Evolutionary conservation across 1,140 invertebrate species (phyloP), one percentile per base, ranked within the genome.

Genomic region (Marisa cornuarietis): DNA sequence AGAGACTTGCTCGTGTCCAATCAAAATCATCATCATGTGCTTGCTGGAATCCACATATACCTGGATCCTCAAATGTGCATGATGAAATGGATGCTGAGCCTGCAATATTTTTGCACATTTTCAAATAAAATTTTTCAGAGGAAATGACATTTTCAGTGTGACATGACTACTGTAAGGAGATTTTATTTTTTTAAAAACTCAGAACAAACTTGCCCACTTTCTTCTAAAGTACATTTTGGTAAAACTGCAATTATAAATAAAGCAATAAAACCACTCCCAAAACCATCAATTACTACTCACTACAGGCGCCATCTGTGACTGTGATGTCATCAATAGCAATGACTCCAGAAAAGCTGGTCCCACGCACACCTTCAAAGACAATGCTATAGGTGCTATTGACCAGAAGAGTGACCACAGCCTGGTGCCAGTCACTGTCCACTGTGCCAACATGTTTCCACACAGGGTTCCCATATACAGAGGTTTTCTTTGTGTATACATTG

Each of bases 351-450:
- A 84, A 88, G 68, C 82, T 83, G 16, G 79, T 83, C 61, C 88
- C 88, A 16, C 95, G 92, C 54, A 93, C 92, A 7, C 93, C 94
- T 85, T 94, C 93, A 83, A 95, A 93, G 16, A 94, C 91, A 49
- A 95, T 91, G 91, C 94, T 79, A 76, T 86, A 87, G 18, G 81
- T 71, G 4, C 69, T 72, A 58, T 79, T 83, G 16, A 63, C 79
- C 69, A 82, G 79, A n/a, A 87, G 83, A 26, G 83, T 74, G n/a
- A 88, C 83, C 51, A 80, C 82, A 13, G 86, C 84, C 11, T 80
- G 73, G 79, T 87, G 83, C 89, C 89, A 90, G 65, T 85, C 77
- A 78, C 87, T 82, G 51, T 85, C 86, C 51, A 85, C 83, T 11
- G 88, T 88, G 52, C 87, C 83, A 80, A 79, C 76, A 80, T 83